A percentile compares a stretch with the other conserved stretches of the same genome.
Evolutionary conservation across 2,113 vertebrate genomes (phyloP).

Genomic region (Burhinus bistriatus): DNA sequence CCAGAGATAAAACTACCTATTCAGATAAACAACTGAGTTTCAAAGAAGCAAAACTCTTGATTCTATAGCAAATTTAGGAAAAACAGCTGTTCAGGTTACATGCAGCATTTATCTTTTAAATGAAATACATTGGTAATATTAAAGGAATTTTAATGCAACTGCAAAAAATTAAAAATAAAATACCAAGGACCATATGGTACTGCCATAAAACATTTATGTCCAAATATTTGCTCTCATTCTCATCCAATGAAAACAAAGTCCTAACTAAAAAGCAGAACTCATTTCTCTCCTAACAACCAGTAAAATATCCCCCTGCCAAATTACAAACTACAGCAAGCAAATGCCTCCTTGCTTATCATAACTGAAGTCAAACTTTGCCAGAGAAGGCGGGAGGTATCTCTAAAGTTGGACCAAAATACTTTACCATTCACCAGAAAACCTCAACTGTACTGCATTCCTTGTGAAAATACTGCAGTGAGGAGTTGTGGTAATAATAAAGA

Average conservation of each 20-base stretch:
- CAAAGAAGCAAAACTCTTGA: neutral
- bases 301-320: slow-evolving; percentile 30
- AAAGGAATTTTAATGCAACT: slow-evolving; percentile 49
- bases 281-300: slow-evolving; percentile 17
- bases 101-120: slow-evolving; percentile 33
- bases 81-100: slow-evolving; percentile 34
- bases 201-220: slow-evolving; percentile 59
- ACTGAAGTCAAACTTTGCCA: neutral
- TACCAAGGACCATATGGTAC: slow-evolving; percentile 50
- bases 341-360: neutral
- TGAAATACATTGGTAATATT: slow-evolving; percentile 42
- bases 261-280: slow-evolving; percentile 42
- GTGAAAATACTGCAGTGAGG: neutral
- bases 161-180: slow-evolving; percentile 58
- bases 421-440: neutral
- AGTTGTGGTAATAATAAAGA: neutral
- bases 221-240: slow-evolving; percentile 61
- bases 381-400: neutral
- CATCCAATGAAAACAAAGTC: slow-evolving; percentile 53
- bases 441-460: neutral
- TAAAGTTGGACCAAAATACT: neutral
- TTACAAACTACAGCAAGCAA: neutral
- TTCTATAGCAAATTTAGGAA: neutral
- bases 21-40: neutral
- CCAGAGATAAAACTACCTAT: neutral